Evolutionary conservation across 2,113 vertebrate genomes (phyloP).

Genomic region (Arizona elegans): DNA sequence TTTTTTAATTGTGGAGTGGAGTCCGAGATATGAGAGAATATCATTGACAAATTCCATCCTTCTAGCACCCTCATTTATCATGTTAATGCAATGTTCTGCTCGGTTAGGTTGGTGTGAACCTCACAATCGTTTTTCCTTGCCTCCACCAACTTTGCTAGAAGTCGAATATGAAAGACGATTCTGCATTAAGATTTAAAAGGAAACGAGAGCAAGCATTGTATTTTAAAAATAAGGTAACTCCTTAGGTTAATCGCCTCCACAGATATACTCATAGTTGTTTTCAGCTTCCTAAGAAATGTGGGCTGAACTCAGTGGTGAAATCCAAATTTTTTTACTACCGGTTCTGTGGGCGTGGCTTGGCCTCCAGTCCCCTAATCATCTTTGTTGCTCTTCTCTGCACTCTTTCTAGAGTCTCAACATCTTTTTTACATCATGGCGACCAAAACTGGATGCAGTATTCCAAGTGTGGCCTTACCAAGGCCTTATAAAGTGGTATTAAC

Average conservation of each 20-base stretch:
- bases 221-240: not conserved
- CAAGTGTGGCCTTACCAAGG: no score
- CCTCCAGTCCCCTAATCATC: no score
- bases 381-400: no score
- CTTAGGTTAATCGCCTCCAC: not conserved
- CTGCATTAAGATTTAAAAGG: not conserved
- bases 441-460: no score
- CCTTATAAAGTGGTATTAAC: no score
- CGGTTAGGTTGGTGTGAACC: not conserved
- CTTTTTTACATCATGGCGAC: no score
- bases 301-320: no score
- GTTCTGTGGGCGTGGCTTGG: no score
- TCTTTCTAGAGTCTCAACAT: no score
- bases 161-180: not conserved
- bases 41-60: not conserved
- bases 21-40: not conserved
- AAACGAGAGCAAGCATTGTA: no score
- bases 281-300: not conserved
- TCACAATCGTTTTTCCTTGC: not conserved
- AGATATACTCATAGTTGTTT: constrained; percentile 8
- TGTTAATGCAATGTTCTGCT: constrained; percentile 1
- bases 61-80: not conserved
- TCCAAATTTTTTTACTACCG: no score
- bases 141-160: not conserved
- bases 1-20: not conserved